Base-by-base conservation (phyloP, 1,140 invertebrate genomes). In the Schmidtea mediterranea region DNA sequence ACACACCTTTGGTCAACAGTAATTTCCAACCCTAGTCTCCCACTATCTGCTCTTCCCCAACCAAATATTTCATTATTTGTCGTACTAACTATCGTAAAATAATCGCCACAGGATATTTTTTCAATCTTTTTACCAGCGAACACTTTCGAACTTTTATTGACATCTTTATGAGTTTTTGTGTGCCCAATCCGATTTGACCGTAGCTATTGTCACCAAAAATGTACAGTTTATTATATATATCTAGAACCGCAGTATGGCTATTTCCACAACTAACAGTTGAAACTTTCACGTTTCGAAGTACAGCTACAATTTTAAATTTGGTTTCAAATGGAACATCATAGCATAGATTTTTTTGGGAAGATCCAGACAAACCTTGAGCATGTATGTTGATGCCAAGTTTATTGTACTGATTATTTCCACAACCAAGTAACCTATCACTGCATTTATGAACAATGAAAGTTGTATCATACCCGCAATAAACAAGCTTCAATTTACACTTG, bases 401-500 rank as follows among this genome's bases (percentile, higher is more conserved):
- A 56, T 78, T 79, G 55, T 72, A 63, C 49, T 70, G 67, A 60
- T 80, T 80, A 39, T 66, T 72, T 18, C 78, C 78, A 62, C 74
- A 76, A 10, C 72, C 73, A 26, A 75, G 67, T 15, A 79, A 53
- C 16, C 66, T 62, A 8, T 75, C 76, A 23, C 40, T 41, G 26
- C 26, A 32, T 32, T 32, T 32, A 10, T 32, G 26, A 6, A 32
- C 26, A 6, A 32, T 32, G 10, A 32, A 6, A 0, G 74, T 74
- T 8, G 68, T 70, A 55, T 79, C 73, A 1, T 65, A 62, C 1
- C 76, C 76, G 54, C 60, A 59, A 50, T 51, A 54, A 9, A 65
- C 61, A 52, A 57, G 52, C 37, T 56, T 55, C 1, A 62, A 53
- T 10, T 54, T 43, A 10, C 22, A 23, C 21, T 61, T 56, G 39